Percentiles rank a stretch among this genome's conserved stretches.
phyloP scores from a whole-genome alignment of 1,140 invertebrate species.

The Hestina assimilis region DNA sequence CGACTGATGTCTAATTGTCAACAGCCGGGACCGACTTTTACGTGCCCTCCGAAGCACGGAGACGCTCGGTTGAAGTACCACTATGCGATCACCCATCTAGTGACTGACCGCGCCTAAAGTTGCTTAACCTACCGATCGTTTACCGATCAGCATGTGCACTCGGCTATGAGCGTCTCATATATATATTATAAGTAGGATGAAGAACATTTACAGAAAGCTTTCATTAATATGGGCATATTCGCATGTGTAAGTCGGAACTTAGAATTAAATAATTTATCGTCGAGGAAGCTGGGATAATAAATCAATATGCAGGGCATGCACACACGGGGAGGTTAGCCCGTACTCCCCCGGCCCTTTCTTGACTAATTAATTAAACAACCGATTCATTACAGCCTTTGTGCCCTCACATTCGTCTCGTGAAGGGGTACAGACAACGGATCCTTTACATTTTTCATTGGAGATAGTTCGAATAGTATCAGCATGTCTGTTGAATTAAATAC shows the following conservation, averaged over 20 bases:
- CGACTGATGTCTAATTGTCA: too few relatives aligned
- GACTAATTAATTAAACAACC: constrained; percentile 79
- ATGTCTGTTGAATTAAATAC: constrained; percentile 13
- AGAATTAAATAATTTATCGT: constrained; percentile 75
- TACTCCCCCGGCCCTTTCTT: constrained; percentile 66
- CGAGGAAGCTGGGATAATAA: constrained; percentile 64
- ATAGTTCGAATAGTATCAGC: constrained; percentile 25
- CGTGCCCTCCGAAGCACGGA: too few relatives aligned
- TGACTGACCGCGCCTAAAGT: too few relatives aligned
- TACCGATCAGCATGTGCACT: too few relatives aligned
- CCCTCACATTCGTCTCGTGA: constrained; percentile 71
- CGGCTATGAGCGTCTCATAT: too few relatives aligned
- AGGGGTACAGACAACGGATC: constrained; percentile 49
- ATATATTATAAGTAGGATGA: too few relatives aligned
- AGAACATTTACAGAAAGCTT: too few relatives aligned
- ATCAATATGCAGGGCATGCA: constrained; percentile 76
- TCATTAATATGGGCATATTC: constrained; percentile 36
- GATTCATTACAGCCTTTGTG: constrained; percentile 78
- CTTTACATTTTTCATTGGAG: constrained; percentile 38
- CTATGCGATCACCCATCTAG: too few relatives aligned
- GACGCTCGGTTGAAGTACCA: too few relatives aligned
- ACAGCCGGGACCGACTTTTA: too few relatives aligned
- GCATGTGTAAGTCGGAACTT: constrained; percentile 53
- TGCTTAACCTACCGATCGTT: too few relatives aligned
- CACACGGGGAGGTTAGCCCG: constrained; percentile 44